Conservation (phyloP, 2,888 invertebrate genomes). For the Cosmopolites sordidus region DNA sequence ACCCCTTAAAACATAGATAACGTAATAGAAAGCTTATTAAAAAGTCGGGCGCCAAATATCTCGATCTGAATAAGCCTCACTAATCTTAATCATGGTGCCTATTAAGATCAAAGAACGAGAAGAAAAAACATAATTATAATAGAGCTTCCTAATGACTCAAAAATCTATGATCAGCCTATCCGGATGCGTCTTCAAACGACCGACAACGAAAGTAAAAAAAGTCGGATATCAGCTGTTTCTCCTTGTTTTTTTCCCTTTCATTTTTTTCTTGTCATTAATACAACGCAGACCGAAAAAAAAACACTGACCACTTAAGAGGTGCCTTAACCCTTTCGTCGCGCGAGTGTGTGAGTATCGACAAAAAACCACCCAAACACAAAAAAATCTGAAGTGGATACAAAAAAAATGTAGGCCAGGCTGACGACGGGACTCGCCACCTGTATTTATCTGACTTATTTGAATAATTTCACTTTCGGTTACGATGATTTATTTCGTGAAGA, state of each 20-base stretch:
- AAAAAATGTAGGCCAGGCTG: constrained; percentile 31
- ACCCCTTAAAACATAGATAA: too few relatives aligned
- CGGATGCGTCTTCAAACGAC: background rate
- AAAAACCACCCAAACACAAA: constrained; percentile 15
- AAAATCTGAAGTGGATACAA: constrained; percentile 7
- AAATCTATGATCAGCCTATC: background rate
- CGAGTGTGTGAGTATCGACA: constrained; percentile 20
- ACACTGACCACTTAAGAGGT: constrained; percentile 24
- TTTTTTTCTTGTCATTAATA: constrained; percentile 13
- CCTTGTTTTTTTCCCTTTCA: background rate
- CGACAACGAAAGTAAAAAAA: background rate
- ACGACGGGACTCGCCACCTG: constrained; percentile 35
- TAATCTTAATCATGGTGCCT: too few relatives aligned
- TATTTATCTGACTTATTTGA: constrained; percentile 42
- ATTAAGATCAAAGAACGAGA: background rate
- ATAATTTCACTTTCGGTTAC: constrained; percentile 41
- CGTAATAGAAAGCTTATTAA: too few relatives aligned
- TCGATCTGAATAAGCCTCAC: background rate
- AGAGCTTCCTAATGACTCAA: background rate
- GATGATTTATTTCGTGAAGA: constrained; percentile 32
- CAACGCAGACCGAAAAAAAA: constrained; percentile 10
- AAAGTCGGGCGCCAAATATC: background rate
- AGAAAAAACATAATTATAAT: background rate
- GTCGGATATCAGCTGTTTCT: too few relatives aligned
- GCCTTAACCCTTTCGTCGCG: constrained; percentile 24